These are phyloP conservation scores for Epizoanthus stellaris DNA, from an alignment of 92 coral and sea anemone genomes.

Conservation along the genomic window DNA sequence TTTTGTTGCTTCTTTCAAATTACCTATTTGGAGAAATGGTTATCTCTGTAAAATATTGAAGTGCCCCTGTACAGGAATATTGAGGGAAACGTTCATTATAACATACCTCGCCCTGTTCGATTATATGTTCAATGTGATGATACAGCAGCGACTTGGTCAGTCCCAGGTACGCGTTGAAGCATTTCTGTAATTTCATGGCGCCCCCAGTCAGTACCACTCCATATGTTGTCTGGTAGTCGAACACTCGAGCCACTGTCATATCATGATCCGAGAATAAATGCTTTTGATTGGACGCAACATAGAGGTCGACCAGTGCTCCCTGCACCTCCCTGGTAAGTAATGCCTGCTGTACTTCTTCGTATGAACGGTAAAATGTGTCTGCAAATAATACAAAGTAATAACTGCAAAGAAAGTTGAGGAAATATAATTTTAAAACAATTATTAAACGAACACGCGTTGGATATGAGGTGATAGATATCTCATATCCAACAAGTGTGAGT, in stretches of 20 bases:
- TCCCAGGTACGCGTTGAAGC: constrained; percentile 61
- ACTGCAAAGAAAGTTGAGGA: too few relatives aligned
- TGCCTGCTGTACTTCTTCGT: constrained; percentile 63
- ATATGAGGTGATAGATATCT: too few relatives aligned
- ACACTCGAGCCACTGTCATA: constrained; percentile 57
- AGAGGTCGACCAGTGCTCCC: constrained; percentile 80
- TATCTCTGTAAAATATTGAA: not conserved
- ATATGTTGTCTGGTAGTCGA: constrained; percentile 65
- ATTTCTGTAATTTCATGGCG: constrained; percentile 68
- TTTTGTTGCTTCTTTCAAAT: too few relatives aligned
- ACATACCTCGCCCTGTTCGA: constrained; percentile 44
- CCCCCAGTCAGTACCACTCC: constrained; percentile 77
- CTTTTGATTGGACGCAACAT: constrained; percentile 57
- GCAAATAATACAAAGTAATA: not conserved
- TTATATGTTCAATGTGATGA: constrained; percentile 42
- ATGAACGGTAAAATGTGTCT: constrained; percentile 65
- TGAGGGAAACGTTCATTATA: not conserved
- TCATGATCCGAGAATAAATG: constrained; percentile 65
- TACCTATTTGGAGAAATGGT: too few relatives aligned
- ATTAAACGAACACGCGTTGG: too few relatives aligned
- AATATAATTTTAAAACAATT: too few relatives aligned
- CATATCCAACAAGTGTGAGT: too few relatives aligned
- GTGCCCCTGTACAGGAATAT: not conserved
- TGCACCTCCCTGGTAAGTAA: constrained; percentile 62
- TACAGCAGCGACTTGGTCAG: constrained; percentile 51